Conservation (phyloP, 2,113 vertebrate genomes). For the Garra rufa region DNA sequence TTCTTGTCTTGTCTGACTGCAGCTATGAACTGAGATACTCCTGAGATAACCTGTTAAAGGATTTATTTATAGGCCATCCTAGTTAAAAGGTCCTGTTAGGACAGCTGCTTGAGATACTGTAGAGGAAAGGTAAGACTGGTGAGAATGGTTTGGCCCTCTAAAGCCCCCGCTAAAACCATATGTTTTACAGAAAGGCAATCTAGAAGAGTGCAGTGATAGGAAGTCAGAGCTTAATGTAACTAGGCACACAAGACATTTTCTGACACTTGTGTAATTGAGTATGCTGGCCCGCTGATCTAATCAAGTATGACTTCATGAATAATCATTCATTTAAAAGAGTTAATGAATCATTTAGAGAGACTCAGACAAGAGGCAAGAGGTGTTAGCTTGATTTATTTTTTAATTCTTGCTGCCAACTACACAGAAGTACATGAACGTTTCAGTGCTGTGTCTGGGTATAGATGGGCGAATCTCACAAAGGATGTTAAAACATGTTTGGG, state of each 20-base stretch:
- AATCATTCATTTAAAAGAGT: neutral
- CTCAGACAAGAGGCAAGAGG: neutral
- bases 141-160: neutral
- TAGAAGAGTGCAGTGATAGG: neutral
- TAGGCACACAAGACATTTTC: neutral
- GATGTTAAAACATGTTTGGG: neutral
- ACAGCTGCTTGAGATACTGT: neutral
- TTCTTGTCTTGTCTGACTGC: neutral
- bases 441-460: neutral
- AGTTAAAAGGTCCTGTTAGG: slow-evolving; percentile 3
- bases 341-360: slow-evolving; percentile 15
- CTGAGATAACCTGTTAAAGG: slow-evolving; percentile 8
- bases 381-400: neutral
- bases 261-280: neutral
- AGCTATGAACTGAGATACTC: neutral
- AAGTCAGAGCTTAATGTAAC: neutral
- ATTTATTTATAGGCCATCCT: neutral
- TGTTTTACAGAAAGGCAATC: neutral
- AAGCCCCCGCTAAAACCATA: neutral
- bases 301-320: slow-evolving; percentile 15
- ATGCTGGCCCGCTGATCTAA: neutral
- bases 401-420: neutral
- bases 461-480: neutral
- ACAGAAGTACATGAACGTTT: neutral
- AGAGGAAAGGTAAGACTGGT: neutral